Percentiles rank a stretch among this genome's conserved stretches.
Conservation (phyloP, 2,113 vertebrate species). For the Chloroceryle aenea region DNA sequence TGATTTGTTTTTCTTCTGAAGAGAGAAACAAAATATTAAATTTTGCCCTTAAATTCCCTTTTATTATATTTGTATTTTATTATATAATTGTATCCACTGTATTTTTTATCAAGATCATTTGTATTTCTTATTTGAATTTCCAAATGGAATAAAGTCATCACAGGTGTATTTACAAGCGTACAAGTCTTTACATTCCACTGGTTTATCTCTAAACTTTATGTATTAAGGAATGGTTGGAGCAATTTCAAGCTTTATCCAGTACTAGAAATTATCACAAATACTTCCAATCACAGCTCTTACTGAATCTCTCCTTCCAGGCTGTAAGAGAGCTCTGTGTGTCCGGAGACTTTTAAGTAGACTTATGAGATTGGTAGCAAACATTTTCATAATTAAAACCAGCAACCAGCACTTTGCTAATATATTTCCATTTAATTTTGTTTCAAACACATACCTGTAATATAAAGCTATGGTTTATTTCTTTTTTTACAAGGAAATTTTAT, state of each 20-base stretch:
- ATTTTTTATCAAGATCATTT: background rate
- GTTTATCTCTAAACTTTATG: background rate
- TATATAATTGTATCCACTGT: background rate
- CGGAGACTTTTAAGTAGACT: slow-evolving; percentile 29
- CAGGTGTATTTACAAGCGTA: background rate
- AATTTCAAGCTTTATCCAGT: background rate
- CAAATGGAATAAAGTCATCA: background rate
- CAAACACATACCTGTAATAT: background rate
- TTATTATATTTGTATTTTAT: background rate
- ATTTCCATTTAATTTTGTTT: slow-evolving; percentile 53
- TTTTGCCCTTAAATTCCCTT: background rate
- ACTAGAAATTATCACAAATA: background rate
- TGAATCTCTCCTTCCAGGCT: background rate
- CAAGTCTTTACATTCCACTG: background rate
- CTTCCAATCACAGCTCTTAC: background rate
- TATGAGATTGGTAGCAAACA: slow-evolving; percentile 38
- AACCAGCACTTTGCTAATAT: background rate
- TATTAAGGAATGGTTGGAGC: background rate
- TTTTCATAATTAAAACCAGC: slow-evolving; percentile 51
- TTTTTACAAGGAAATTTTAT: slow-evolving; percentile 4
- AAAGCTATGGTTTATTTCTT: slow-evolving; percentile 18
- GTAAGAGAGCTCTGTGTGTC: background rate
- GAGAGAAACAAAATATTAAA: background rate
- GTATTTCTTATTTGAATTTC: background rate
- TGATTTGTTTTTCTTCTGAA: background rate